Evolutionary conservation across 2,797 vertebrate genomes (phyloP).

Genomic region (Tokudaia muenninki): DNA sequence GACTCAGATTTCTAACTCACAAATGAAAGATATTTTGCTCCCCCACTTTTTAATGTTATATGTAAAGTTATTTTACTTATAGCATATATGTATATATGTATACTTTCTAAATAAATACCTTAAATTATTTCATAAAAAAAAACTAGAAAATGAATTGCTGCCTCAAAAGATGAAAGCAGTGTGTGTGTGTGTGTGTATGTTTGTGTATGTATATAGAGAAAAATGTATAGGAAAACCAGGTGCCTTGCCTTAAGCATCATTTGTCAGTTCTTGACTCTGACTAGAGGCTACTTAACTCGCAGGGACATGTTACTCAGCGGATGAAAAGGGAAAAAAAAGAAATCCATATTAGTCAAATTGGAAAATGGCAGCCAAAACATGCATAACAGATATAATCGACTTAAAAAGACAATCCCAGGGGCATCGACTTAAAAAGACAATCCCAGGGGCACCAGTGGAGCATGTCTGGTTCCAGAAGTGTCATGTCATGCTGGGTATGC

Average conservation of each 20-base stretch:
- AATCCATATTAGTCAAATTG: constrained; percentile 8
- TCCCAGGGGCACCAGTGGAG: neutral
- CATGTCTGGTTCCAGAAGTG: neutral
- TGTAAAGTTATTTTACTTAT: neutral
- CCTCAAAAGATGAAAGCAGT: constrained; percentile 49
- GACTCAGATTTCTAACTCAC: constrained; percentile 10
- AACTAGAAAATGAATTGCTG: neutral
- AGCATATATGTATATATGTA: neutral
- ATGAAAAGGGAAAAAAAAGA: neutral
- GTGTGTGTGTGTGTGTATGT: too few species aligned
- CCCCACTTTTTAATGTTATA: neutral
- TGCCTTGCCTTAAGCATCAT: neutral
- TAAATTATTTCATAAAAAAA: constrained; percentile 59
- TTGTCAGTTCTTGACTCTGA: constrained; percentile 24
- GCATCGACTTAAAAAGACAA: constrained; percentile 24
- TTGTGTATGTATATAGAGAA: neutral
- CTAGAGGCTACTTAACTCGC: constrained; percentile 6
- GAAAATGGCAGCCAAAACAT: constrained; percentile 50
- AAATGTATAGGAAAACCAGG: neutral
- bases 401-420: constrained; percentile 25
- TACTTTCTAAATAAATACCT: constrained; percentile 29
- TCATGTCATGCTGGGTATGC: neutral
- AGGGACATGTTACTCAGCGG: neutral
- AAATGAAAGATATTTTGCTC: neutral
- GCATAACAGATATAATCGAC: neutral